phyloP scores from a whole-genome alignment of 2,797 vertebrate species.

The Anguilla anguilla region DNA sequence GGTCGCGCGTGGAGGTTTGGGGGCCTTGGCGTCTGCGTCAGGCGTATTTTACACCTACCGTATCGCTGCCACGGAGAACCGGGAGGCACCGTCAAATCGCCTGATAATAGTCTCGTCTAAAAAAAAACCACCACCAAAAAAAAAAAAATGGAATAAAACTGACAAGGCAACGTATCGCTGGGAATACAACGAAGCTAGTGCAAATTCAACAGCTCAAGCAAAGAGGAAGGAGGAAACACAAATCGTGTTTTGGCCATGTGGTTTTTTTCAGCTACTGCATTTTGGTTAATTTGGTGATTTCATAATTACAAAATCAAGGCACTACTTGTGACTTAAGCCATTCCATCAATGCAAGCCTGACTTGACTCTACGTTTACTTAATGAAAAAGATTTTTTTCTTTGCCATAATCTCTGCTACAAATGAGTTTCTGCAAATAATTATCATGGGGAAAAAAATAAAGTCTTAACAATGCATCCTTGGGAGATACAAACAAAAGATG shows the following conservation, averaged over 20 bases:
- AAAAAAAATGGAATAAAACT: neutral
- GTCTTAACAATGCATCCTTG: neutral
- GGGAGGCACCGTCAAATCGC: neutral
- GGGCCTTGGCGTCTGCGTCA: neutral
- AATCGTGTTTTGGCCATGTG: neutral
- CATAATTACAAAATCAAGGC: neutral
- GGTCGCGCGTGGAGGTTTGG: neutral
- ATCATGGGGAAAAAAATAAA: neutral
- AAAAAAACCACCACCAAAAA: no score
- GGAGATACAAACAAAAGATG: neutral
- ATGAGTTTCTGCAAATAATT: neutral
- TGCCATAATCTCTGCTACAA: neutral
- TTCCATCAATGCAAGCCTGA: no score
- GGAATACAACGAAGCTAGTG: neutral
- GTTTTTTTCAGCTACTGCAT: neutral
- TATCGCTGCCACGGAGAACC: neutral
- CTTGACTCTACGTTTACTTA: no score
- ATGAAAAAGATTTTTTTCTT: neutral
- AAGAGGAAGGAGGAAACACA: neutral
- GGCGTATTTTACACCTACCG: neutral
- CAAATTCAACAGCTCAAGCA: neutral
- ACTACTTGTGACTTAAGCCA: neutral
- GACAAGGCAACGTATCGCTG: neutral
- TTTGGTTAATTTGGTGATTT: neutral
- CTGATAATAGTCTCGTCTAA: neutral